These are phyloP conservation scores for Galaxea fascicularis DNA, from an alignment of 92 coral and sea anemone species.

Conservation along the genomic window DNA sequence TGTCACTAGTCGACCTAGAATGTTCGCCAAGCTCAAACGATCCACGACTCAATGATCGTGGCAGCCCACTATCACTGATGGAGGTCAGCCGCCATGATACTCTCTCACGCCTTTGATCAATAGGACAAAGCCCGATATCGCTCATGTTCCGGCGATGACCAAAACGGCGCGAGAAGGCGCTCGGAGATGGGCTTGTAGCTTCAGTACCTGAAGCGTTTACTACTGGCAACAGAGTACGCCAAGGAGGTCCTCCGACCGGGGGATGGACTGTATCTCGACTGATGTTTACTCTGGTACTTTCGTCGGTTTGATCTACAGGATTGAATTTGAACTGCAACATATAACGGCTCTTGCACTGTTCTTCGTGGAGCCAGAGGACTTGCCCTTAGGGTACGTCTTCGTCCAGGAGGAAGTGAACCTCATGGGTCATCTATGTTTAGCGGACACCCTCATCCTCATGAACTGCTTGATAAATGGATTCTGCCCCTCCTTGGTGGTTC, in stretches of 20 bases:
- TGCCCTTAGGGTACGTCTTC: background rate
- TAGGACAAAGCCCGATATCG: slow-evolving; percentile 68
- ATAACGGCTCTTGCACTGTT: slow-evolving; percentile 31
- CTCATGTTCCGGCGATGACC: slow-evolving; percentile 60
- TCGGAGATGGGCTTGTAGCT: slow-evolving; percentile 8
- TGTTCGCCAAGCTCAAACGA: background rate
- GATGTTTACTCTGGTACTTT: background rate
- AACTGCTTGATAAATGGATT: slow-evolving; percentile 25
- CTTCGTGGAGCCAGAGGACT: slow-evolving; percentile 9
- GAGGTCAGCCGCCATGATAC: slow-evolving; percentile 10
- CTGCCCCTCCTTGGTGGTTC: background rate
- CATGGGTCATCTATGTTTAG: slow-evolving; percentile 52
- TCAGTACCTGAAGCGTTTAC: background rate
- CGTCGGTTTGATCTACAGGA: slow-evolving; percentile 22
- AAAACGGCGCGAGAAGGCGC: slow-evolving; percentile 1
- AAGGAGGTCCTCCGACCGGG: slow-evolving; percentile 12
- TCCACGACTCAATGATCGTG: slow-evolving; percentile 24
- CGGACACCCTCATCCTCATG: slow-evolving; percentile 56
- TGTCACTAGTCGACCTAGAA: slow-evolving; percentile 23
- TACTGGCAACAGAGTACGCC: background rate
- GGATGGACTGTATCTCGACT: slow-evolving; percentile 34
- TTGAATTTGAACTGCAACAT: slow-evolving; percentile 24
- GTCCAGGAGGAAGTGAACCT: slow-evolving; percentile 1
- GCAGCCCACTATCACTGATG: slow-evolving; percentile 21
- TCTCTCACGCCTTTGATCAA: slow-evolving; percentile 42